Evolutionary conservation across 2,797 vertebrate species (phyloP).

Genomic region (Macroramphosus scolopax): DNA sequence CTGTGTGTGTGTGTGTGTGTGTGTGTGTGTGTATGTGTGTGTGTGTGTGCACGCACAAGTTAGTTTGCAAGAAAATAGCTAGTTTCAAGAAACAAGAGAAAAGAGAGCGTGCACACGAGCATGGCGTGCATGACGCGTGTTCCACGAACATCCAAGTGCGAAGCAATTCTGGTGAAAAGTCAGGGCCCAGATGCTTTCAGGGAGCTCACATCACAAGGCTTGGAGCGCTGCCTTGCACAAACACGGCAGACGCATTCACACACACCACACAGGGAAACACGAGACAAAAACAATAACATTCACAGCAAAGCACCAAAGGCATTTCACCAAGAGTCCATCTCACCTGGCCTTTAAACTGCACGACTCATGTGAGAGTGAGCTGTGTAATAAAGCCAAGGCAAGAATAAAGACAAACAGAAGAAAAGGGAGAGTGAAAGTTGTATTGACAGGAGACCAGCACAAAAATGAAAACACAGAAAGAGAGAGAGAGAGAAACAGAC

Average conservation of each 20-base stretch:
- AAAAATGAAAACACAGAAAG: constrained; percentile 9
- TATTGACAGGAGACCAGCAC: not conserved
- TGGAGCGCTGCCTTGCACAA: constrained; percentile 54
- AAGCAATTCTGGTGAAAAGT: constrained; percentile 53
- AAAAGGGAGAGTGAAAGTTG: constrained; percentile 3
- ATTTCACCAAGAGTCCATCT: constrained; percentile 47
- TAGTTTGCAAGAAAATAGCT: no score
- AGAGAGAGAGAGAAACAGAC: constrained; percentile 4
- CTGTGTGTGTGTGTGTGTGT: constrained; percentile 6
- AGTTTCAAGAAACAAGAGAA: no score
- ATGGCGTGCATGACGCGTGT: no score
- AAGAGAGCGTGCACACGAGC: no score
- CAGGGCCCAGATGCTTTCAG: constrained; percentile 60
- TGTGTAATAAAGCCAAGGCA: constrained; percentile 33
- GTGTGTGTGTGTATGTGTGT: not conserved
- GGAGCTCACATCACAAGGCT: constrained; percentile 50
- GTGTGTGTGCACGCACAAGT: constrained; percentile 25
- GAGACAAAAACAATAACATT: constrained; percentile 34
- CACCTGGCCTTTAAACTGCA: constrained; percentile 50
- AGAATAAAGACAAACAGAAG: constrained; percentile 24
- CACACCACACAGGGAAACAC: constrained; percentile 3
- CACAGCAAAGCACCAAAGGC: constrained; percentile 35
- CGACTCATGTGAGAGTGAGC: constrained; percentile 43
- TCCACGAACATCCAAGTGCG: constrained; percentile 38
- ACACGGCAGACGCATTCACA: constrained; percentile 12